Evolutionary conservation across 2,888 invertebrate species (phyloP).

Genomic region (Diarsia brunnea): DNA sequence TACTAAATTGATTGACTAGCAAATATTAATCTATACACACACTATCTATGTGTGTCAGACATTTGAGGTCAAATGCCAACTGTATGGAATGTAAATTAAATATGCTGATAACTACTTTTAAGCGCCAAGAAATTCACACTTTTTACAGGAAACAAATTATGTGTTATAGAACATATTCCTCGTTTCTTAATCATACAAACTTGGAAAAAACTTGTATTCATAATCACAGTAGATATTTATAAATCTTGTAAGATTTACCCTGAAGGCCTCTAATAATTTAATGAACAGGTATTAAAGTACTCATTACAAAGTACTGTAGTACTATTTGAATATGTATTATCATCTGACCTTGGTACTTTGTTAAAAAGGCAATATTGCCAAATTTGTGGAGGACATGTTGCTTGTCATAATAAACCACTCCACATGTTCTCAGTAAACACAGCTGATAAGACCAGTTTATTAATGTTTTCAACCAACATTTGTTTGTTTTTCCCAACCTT

Average conservation of each 20-base stretch:
- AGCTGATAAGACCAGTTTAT: slow-evolving; percentile 59
- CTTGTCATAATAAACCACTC: slow-evolving; percentile 56
- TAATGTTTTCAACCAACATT: slow-evolving; percentile 34
- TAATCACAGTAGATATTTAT: background rate
- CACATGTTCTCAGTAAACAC: slow-evolving; percentile 67
- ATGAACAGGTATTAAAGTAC: background rate
- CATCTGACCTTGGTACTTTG: slow-evolving; percentile 36
- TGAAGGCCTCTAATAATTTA: background rate
- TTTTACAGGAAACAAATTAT: background rate
- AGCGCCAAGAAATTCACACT: background rate
- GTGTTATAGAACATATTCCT: background rate
- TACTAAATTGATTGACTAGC: background rate
- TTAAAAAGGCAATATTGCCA: slow-evolving; percentile 19
- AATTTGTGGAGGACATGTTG: slow-evolving; percentile 39
- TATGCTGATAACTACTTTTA: slow-evolving; percentile 26
- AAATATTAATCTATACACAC: slow-evolving; percentile 41
- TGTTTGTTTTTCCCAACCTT: slow-evolving; percentile 26
- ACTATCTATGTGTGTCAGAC: slow-evolving; percentile 42
- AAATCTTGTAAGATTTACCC: background rate
- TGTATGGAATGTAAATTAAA: slow-evolving; percentile 16
- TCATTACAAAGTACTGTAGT: too few species aligned
- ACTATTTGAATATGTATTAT: background rate
- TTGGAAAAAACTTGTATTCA: background rate
- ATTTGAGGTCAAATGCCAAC: slow-evolving; percentile 50
- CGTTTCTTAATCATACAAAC: background rate